These are phyloP conservation scores for Lasioglossum zephyrum DNA, from an alignment of 2,888 invertebrate genomes.

Conservation along the genomic window DNA sequence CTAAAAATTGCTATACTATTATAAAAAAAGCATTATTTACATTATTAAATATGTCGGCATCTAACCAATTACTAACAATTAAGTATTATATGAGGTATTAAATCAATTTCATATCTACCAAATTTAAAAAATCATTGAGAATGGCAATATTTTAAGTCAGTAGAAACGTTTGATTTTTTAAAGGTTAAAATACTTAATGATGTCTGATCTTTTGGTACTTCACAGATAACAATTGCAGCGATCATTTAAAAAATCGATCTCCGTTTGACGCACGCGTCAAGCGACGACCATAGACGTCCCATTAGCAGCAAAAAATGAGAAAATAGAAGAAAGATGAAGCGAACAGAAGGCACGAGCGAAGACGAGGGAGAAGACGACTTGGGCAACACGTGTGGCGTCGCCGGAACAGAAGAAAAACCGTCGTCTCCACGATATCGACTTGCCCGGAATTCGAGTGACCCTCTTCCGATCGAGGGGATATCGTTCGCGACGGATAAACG, in stretches of 20 bases:
- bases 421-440: not conserved
- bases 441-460: conserved; percentile 18
- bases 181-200: too few relatives aligned
- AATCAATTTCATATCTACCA: too few relatives aligned
- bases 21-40: too few relatives aligned
- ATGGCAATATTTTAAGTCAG: too few relatives aligned
- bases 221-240: not conserved
- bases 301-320: conserved; percentile 1
- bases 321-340: conserved; percentile 11
- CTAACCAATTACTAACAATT: too few relatives aligned
- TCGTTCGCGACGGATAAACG: conserved; percentile 24
- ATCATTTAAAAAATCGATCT: not conserved
- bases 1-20: too few relatives aligned
- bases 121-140: too few relatives aligned
- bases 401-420: conserved; percentile 9
- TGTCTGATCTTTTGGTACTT: not conserved
- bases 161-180: too few relatives aligned
- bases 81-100: too few relatives aligned
- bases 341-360: conserved; percentile 35
- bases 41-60: too few relatives aligned
- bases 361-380: conserved; percentile 3
- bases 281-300: conserved; percentile 13
- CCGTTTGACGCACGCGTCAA: conserved; percentile 13
- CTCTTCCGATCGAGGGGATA: conserved; percentile 16
- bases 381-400: conserved; percentile 42